These are phyloP conservation scores for Autographa gamma DNA, from an alignment of 2,888 invertebrate genomes.

Conservation along the genomic window DNA sequence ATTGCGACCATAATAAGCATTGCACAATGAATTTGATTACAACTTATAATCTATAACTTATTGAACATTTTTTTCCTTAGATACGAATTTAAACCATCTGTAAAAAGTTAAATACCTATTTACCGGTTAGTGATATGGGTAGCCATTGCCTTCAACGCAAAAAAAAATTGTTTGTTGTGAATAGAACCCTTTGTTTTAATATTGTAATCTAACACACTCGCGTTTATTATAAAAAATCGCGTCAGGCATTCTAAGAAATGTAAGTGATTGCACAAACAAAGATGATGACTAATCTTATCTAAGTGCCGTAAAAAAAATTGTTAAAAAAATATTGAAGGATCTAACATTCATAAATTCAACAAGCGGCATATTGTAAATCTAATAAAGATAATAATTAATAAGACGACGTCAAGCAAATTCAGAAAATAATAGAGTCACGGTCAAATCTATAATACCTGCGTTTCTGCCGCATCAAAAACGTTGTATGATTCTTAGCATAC, in stretches of 20 bases:
- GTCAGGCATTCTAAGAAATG: background rate
- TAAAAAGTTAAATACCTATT: background rate
- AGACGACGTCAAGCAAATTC: conserved; percentile 8
- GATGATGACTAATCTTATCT: background rate
- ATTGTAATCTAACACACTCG: background rate
- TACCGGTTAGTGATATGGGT: no score
- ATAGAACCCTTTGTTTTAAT: no score
- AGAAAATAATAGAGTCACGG: conserved; percentile 29
- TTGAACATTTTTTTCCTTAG: background rate
- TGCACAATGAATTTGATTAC: no score
- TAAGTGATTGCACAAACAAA: background rate
- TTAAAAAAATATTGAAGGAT: background rate
- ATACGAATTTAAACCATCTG: background rate
- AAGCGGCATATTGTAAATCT: background rate
- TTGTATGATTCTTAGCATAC: conserved; percentile 37
- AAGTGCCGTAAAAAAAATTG: background rate
- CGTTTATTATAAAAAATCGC: background rate
- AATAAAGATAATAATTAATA: conserved; percentile 12
- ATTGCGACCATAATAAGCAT: no score
- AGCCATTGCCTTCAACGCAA: background rate
- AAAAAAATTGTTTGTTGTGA: no score
- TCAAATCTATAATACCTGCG: conserved; percentile 33
- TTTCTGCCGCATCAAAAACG: conserved; percentile 33
- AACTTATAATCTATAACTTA: background rate
- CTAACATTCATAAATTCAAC: conserved; percentile 6